Evolutionary conservation across 2,113 vertebrate genomes (phyloP).

Genomic region (Eidolon helvum): DNA sequence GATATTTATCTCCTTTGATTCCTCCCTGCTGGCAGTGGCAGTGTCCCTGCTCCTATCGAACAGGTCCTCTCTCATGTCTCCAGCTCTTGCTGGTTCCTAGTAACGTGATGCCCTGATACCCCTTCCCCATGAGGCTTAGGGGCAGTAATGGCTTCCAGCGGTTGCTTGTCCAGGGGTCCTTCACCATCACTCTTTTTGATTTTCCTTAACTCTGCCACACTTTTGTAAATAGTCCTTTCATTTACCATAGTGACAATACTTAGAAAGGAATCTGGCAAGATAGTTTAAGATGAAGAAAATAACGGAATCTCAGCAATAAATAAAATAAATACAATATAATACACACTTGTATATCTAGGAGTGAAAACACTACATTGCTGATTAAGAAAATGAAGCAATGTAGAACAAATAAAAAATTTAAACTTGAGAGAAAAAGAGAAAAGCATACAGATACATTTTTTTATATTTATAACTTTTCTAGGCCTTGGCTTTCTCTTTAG

Average conservation of each 20-base stretch:
- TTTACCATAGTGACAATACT: not conserved
- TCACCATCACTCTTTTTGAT: not conserved
- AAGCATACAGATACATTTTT: not conserved
- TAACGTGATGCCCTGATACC: not conserved
- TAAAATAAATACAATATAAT: not conserved
- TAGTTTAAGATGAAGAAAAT: not conserved
- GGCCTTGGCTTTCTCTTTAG: not conserved
- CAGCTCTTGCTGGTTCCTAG: not conserved
- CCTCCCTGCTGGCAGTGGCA: not conserved
- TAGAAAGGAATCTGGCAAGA: not conserved
- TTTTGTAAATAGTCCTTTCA: not conserved
- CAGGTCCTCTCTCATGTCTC: not conserved
- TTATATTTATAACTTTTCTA: not conserved
- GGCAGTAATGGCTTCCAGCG: not conserved
- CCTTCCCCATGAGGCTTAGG: not conserved
- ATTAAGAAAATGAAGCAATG: not conserved
- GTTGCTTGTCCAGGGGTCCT: not conserved
- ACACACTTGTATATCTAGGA: not conserved
- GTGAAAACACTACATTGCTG: not conserved
- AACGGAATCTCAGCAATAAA: not conserved
- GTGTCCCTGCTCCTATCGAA: not conserved
- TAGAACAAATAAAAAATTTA: not conserved
- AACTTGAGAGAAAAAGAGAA: constrained; percentile 4
- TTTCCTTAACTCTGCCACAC: not conserved
- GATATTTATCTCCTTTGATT: not conserved